Conservation (phyloP, 37 sponge, comb jelly and placozoan species). For the Aplysina aerophoba region DNA sequence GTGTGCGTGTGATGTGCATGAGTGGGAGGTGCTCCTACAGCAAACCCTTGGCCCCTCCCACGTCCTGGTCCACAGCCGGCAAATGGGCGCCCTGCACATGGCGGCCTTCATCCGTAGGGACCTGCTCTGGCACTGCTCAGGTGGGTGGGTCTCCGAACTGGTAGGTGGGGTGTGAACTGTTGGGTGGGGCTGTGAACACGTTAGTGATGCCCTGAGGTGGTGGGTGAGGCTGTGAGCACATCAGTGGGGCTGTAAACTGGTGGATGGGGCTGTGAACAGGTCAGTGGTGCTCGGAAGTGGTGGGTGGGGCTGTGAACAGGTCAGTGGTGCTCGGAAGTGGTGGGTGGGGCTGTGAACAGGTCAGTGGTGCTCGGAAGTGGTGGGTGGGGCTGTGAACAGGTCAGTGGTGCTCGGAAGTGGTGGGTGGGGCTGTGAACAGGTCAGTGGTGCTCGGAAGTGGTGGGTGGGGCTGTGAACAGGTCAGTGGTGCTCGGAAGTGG, state of each 20-base stretch:
- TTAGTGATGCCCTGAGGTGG: not conserved
- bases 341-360: too few species aligned
- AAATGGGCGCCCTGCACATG: constrained; percentile 75
- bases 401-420: too few species aligned
- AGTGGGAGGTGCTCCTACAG: constrained; percentile 92
- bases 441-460: too few species aligned
- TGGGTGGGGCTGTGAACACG: not conserved
- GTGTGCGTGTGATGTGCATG: constrained; percentile 54
- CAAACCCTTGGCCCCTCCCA: constrained; percentile 91
- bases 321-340: too few species aligned
- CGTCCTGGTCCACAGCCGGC: constrained; percentile 66
- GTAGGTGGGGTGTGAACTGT: not conserved
- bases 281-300: not conserved
- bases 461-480: too few species aligned
- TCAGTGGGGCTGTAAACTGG: not conserved
- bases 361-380: too few species aligned
- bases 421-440: not conserved
- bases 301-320: not conserved
- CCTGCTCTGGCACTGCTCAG: constrained; percentile 90
- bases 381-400: too few species aligned
- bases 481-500: too few species aligned
- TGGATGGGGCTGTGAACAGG: not conserved
- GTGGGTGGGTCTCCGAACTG: constrained; percentile 25
- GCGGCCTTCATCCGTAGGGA: constrained; percentile 78
- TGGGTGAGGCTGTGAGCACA: not conserved